Conservation (phyloP, 2,113 vertebrate species). For the Panthera leo region DNA sequence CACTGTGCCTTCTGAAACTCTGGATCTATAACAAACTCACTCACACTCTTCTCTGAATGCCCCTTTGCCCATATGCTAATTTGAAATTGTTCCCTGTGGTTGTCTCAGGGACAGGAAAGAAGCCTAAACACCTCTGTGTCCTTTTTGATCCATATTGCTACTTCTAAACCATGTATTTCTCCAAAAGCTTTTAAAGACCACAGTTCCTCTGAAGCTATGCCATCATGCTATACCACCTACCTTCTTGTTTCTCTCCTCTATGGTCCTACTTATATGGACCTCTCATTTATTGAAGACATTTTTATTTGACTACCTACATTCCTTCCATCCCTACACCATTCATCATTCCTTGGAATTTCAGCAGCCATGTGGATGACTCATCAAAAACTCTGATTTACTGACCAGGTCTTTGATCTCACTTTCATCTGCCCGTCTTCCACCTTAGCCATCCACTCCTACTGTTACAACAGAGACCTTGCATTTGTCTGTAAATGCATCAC, state of each 20-base stretch:
- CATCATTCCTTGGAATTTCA: not conserved
- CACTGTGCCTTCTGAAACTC: not conserved
- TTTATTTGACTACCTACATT: not conserved
- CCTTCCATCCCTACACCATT: not conserved
- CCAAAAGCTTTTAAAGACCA: not conserved
- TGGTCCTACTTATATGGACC: not conserved
- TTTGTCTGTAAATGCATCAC: not conserved
- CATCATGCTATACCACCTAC: not conserved
- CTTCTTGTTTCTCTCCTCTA: not conserved
- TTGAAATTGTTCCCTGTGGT: not conserved
- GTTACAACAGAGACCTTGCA: not conserved
- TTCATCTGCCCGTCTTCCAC: not conserved
- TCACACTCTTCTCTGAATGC: not conserved
- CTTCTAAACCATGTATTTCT: constrained; percentile 6
- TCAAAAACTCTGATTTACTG: not conserved
- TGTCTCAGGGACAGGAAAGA: not conserved
- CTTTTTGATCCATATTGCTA: not conserved
- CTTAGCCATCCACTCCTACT: not conserved
- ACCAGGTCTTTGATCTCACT: not conserved
- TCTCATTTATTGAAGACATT: not conserved
- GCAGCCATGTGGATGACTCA: not conserved
- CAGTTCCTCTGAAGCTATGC: not conserved
- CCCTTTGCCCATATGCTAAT: not conserved
- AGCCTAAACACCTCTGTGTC: not conserved
- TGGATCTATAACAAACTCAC: not conserved